Evolutionary conservation across 2,113 vertebrate species (phyloP).

Genomic region (Bufo gargarizans): DNA sequence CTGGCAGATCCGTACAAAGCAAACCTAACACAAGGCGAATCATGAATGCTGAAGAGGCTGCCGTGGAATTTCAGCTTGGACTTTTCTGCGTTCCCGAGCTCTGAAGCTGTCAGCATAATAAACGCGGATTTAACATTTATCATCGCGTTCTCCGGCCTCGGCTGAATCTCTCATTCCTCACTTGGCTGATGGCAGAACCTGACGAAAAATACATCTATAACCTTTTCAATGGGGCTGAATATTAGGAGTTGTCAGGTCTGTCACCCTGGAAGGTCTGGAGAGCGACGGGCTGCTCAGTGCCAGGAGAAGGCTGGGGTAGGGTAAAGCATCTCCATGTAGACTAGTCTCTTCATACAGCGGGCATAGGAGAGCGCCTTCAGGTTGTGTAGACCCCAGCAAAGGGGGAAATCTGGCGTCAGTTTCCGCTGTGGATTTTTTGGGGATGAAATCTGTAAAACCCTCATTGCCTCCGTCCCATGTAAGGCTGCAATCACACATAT

Average conservation of each 20-base stretch:
- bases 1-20: conserved; percentile 43
- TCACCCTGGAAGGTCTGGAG: background rate
- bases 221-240: conserved; percentile 33
- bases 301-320: too few species aligned
- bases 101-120: conserved; percentile 47
- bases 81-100: conserved; percentile 20
- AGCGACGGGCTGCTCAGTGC: too few species aligned
- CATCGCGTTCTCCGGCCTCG: background rate
- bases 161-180: background rate
- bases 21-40: conserved; percentile 34
- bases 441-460: too few species aligned
- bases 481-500: too few species aligned
- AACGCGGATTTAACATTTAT: conserved; percentile 30
- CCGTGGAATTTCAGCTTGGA: background rate
- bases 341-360: too few species aligned
- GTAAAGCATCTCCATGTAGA: too few species aligned
- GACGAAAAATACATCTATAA: conserved; percentile 18
- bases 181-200: background rate
- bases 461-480: too few species aligned
- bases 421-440: too few species aligned
- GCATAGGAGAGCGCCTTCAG: too few species aligned
- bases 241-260: background rate
- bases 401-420: too few species aligned
- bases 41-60: conserved; percentile 31
- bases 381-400: too few species aligned